Conservation (phyloP, 2,113 vertebrate species). For the Seriola dumerili region DNA sequence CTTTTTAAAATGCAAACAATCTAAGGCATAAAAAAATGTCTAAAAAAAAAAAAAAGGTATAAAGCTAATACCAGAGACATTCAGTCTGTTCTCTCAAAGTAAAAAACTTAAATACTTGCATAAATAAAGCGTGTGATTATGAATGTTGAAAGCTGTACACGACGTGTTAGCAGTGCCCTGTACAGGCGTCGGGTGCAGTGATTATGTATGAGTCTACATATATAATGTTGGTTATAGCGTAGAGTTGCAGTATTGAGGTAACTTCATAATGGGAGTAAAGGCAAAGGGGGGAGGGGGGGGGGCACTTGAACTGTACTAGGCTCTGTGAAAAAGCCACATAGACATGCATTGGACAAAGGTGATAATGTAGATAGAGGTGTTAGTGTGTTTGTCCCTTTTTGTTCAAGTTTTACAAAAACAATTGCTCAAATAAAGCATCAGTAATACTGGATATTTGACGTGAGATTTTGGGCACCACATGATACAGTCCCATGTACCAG, state of each 20-base stretch:
- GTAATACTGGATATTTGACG: constrained; percentile 38
- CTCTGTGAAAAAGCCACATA: constrained; percentile 31
- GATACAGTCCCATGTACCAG: constrained; percentile 3
- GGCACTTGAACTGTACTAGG: constrained; percentile 13
- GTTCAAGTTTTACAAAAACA: constrained; percentile 67
- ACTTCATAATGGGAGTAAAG: constrained; percentile 55
- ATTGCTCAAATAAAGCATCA: constrained; percentile 21
- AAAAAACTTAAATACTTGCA: constrained; percentile 77
- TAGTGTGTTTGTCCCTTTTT: constrained; percentile 61
- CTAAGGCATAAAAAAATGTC: constrained; percentile 71
- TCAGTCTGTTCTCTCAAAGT: constrained; percentile 71
- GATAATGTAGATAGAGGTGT: constrained; percentile 55
- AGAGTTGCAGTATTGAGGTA: constrained; percentile 67
- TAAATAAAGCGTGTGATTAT: constrained; percentile 72
- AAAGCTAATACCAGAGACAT: constrained; percentile 82
- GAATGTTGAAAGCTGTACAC: constrained; percentile 44
- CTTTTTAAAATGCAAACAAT: constrained; percentile 64
- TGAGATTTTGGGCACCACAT: constrained; percentile 4
- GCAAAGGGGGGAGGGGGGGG: background rate
- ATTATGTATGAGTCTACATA: constrained; percentile 45
- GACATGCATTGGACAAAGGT: constrained; percentile 62
- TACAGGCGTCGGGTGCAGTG: constrained; percentile 42
- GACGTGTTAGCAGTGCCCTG: constrained; percentile 41
- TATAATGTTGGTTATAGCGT: constrained; percentile 55
- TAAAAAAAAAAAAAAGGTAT: constrained; percentile 47